Evolutionary conservation across 2,888 invertebrate species (phyloP).

Genomic region (Pristionchus maxplancki): DNA sequence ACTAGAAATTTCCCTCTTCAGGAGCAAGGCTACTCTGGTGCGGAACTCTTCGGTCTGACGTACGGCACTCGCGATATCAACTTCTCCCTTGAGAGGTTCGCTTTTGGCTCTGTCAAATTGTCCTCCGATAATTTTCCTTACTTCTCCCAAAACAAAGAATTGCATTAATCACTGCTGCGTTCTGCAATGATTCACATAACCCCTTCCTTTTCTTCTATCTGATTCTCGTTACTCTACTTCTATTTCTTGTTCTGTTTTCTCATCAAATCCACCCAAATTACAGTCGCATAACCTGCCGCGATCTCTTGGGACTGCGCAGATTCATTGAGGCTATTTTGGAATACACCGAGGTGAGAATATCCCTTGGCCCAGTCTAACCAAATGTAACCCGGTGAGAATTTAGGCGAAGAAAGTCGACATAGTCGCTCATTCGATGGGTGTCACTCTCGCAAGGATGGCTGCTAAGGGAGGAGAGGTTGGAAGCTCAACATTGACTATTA

Average conservation of each 20-base stretch:
- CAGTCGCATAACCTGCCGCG: constrained; percentile 44
- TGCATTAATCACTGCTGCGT: no score
- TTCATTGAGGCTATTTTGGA: constrained; percentile 64
- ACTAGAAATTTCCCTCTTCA: not conserved
- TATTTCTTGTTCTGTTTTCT: not conserved
- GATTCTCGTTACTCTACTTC: not conserved
- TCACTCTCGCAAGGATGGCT: constrained; percentile 61
- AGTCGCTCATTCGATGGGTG: constrained; percentile 70
- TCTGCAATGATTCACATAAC: no score
- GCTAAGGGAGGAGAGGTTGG: constrained; percentile 64
- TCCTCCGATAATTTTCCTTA: not conserved
- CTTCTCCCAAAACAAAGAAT: not conserved
- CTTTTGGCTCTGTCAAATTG: not conserved
- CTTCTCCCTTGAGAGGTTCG: constrained; percentile 59
- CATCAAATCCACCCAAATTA: not conserved
- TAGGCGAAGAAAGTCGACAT: constrained; percentile 57
- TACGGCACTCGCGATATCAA: constrained; percentile 68
- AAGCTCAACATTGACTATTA: no score
- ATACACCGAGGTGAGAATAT: constrained; percentile 58
- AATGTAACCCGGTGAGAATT: not conserved
- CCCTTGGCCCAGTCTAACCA: not conserved
- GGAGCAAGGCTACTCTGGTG: constrained; percentile 61
- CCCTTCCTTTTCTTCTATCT: no score
- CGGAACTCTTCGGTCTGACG: constrained; percentile 73
- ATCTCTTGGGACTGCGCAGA: constrained; percentile 55